These are phyloP conservation scores for Telenomus remus DNA, from an alignment of 1,140 invertebrate species.

Conservation along the genomic window DNA sequence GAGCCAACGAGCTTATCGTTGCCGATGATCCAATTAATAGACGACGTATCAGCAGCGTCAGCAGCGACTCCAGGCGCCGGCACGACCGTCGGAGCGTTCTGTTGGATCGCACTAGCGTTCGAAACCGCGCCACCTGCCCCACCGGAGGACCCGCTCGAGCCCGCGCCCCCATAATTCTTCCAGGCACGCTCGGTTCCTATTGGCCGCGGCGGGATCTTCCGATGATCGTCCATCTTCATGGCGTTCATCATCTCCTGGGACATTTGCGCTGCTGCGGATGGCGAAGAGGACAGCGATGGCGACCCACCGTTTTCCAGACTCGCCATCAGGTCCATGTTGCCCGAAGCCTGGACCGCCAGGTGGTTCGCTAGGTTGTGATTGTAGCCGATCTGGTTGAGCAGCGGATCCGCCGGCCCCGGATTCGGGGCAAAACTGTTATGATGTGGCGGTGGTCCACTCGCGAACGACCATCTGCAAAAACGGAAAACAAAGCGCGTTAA, in stretches of 20 bases:
- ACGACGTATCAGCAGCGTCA: slow-evolving; percentile 59
- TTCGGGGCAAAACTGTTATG: slow-evolving; percentile 62
- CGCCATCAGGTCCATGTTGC: slow-evolving; percentile 75
- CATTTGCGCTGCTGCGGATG: slow-evolving; percentile 77
- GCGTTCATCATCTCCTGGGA: slow-evolving; percentile 66
- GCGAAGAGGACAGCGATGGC: slow-evolving; percentile 72
- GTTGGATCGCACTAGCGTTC: slow-evolving; percentile 56
- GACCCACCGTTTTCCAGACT: slow-evolving; percentile 77
- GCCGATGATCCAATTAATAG: slow-evolving; percentile 78
- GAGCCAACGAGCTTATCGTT: slow-evolving; percentile 73
- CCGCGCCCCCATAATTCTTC: slow-evolving; percentile 74
- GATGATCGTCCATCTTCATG: slow-evolving; percentile 77
- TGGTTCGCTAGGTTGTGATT: slow-evolving; percentile 68
- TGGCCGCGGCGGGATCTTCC: slow-evolving; percentile 84
- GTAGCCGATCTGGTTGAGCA: slow-evolving; percentile 68
- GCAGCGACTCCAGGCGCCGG: slow-evolving; percentile 8
- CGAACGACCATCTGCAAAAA: slow-evolving; percentile 68
- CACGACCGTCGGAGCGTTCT: slow-evolving; percentile 5
- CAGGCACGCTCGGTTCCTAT: slow-evolving; percentile 86
- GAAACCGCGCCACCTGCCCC: slow-evolving; percentile 17
- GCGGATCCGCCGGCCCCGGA: slow-evolving; percentile 59
- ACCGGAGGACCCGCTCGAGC: neutral
- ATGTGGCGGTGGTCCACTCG: slow-evolving; percentile 58
- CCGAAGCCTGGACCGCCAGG: slow-evolving; percentile 66
- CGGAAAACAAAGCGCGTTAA: neutral